Base-by-base conservation (phyloP, 2,113 vertebrate genomes). In the Pomatostomus ruficeps region DNA sequence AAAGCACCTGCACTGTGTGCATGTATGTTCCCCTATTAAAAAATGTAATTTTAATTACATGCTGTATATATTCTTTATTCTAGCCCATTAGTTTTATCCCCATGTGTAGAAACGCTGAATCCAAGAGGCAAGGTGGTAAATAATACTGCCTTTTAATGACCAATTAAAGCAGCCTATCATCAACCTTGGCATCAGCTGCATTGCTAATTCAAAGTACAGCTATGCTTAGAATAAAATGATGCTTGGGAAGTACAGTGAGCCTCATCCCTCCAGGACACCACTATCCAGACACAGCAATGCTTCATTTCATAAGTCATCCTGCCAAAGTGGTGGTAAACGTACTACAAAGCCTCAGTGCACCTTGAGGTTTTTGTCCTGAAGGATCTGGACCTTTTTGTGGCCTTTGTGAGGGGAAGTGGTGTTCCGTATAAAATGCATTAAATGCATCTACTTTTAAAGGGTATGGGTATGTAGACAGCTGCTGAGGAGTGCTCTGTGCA, bases 41-140 rank as follows among this genome's bases (percentile, higher is more conserved):
- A 94, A 95, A 67, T 35, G 48, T 81, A 70, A 52, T 94, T 95
- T 95, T 93, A 96, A 96, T 96, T 89, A 87, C 33, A 59, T 68
- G 58, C 81, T 67, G 36, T 96, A 96, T 90, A 75, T 94, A 91
- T 71, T 84, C 26, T 66, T 85, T 93, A 92, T 81, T 77, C 46
- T 87, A 89, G 92, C 42, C 55, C 71, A 89, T 96, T 97, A 91
- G 76, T 89, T 97, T 96, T 94, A 94, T 97, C 74, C 78, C 85
- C 35, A 28, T 67, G 73, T 88, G 61, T 68, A 91, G 85, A 95
- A 97, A 91, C 93, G 84, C 75, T 95, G 81, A 97, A 84, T 97
- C 85, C 48, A 83, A 95, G 65, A 59, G 95, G 91, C 72, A 91
- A 83, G 40, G 40, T 78, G 81, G 84, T 96, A 96, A 97, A 95